Conservation (phyloP, 2,888 invertebrate genomes). For the Drosophila colorata region DNA sequence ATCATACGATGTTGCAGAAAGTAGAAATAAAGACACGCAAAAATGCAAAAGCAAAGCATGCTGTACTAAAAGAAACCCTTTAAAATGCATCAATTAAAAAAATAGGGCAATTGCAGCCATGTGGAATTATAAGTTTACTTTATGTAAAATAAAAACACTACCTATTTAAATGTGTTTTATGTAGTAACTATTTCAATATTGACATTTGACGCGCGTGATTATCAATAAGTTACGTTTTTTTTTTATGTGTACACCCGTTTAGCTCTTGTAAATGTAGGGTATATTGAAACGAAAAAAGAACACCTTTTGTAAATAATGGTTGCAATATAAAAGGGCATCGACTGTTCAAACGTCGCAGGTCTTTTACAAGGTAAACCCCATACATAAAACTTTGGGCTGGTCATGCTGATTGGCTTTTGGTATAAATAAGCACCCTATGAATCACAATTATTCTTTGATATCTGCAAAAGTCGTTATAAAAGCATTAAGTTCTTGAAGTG, state of each 20-base stretch:
- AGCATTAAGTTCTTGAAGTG: background rate
- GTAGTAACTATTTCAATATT: background rate
- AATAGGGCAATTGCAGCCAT: background rate
- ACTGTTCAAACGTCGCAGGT: constrained; percentile 18
- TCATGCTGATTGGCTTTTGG: constrained; percentile 19
- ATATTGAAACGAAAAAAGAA: background rate
- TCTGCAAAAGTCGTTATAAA: constrained; percentile 18
- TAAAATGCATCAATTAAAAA: background rate
- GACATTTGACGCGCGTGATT: background rate
- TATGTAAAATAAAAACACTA: no score
- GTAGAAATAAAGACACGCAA: constrained; percentile 41
- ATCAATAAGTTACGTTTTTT: no score
- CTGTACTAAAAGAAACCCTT: constrained; percentile 14
- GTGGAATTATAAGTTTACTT: background rate
- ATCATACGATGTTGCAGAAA: constrained; percentile 77
- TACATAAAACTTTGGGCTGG: constrained; percentile 12
- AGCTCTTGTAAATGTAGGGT: background rate
- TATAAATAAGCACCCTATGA: constrained; percentile 9
- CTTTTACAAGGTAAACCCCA: constrained; percentile 31
- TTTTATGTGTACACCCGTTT: background rate
- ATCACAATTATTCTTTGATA: constrained; percentile 15
- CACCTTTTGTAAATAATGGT: background rate
- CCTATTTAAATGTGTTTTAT: no score
- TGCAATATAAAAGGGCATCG: constrained; percentile 54
- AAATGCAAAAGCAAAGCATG: constrained; percentile 9